Conservation (phyloP, 2,888 invertebrate species). For the Nymphalis c-album region DNA sequence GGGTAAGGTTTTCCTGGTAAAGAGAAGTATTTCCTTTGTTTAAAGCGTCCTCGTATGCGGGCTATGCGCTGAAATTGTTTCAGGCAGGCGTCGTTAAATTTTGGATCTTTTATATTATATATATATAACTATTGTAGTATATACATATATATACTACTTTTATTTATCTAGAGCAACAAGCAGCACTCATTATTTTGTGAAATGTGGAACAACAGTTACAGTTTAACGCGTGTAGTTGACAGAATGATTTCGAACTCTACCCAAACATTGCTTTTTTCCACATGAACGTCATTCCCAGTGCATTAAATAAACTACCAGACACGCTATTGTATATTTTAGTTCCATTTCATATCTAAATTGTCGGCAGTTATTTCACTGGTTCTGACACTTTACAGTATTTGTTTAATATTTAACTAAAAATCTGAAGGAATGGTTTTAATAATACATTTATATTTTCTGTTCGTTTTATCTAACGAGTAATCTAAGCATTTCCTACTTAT, state of each 20-base stretch:
- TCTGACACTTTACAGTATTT: constrained; percentile 36
- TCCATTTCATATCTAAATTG: constrained; percentile 38
- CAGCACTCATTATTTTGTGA: constrained; percentile 38
- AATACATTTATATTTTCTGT: background rate
- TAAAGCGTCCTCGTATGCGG: background rate
- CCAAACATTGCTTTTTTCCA: constrained; percentile 55
- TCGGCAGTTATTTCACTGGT: constrained; percentile 31
- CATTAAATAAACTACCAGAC: constrained; percentile 47
- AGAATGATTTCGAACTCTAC: constrained; percentile 51
- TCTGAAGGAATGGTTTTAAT: background rate
- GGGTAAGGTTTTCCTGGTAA: background rate
- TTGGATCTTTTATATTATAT: background rate
- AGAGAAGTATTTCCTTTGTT: background rate
- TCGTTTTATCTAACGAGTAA: background rate
- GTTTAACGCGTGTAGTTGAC: constrained; percentile 47
- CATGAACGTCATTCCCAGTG: constrained; percentile 50
- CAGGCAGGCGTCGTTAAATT: background rate
- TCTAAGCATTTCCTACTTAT: too few relatives aligned
- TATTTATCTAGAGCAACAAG: constrained; percentile 38
- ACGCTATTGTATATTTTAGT: constrained; percentile 38
- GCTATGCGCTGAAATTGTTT: background rate
- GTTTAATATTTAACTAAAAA: background rate
- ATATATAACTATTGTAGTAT: too few relatives aligned
- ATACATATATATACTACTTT: too few relatives aligned
- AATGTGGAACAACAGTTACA: constrained; percentile 34